Percentiles rank a stretch among this genome's conserved stretches.
Evolutionary conservation across 2,113 vertebrate genomes (phyloP).

Genomic region (Gymnobelideus leadbeateri): DNA sequence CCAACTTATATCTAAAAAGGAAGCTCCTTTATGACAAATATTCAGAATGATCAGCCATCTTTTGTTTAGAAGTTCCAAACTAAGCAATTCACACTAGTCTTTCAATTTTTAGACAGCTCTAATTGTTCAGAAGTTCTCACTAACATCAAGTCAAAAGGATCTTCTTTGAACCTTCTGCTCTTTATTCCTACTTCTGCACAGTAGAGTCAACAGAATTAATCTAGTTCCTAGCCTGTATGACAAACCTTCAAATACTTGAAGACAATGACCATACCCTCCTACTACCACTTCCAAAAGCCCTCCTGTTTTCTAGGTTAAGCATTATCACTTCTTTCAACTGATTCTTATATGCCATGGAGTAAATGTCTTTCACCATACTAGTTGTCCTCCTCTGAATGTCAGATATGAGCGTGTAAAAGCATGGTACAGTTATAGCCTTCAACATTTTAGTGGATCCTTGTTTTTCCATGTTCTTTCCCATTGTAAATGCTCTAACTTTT

Average conservation of each 20-base stretch:
- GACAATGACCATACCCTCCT: not conserved
- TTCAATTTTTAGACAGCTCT: conserved; percentile 36
- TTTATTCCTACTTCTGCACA: not conserved
- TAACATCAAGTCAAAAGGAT: not conserved
- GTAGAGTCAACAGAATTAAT: conserved; percentile 15
- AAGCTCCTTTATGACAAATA: too few species aligned
- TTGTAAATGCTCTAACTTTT: too few species aligned
- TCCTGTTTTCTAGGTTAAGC: not conserved
- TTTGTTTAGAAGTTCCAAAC: too few species aligned
- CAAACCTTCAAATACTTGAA: not conserved
- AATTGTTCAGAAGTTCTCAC: conserved; percentile 25
- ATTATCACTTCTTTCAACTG: not conserved
- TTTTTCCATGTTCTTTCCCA: too few species aligned
- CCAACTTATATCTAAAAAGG: too few species aligned
- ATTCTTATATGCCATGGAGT: not conserved
- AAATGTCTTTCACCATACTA: not conserved
- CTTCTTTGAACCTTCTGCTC: not conserved
- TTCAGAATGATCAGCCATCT: too few species aligned
- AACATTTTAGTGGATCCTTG: too few species aligned
- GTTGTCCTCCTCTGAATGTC: not conserved
- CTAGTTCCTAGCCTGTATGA: not conserved
- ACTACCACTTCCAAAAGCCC: not conserved
- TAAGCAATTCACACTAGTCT: not conserved
- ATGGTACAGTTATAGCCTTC: too few species aligned
- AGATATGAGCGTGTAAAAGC: too few species aligned